Conservation (phyloP, 2,888 invertebrate species). For the Fragum whitleyi region DNA sequence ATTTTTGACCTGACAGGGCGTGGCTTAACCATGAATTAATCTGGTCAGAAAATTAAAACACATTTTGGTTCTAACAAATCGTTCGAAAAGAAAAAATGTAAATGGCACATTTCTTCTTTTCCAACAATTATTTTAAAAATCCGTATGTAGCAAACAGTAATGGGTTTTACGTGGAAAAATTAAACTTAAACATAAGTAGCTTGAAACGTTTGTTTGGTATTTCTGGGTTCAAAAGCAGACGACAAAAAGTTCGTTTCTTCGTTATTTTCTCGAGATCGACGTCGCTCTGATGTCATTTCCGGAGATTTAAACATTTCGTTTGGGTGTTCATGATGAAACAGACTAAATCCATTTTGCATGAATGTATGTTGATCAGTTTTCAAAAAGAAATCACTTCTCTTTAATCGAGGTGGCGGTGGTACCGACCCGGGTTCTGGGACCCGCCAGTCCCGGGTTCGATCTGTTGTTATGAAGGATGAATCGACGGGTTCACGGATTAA, state of each 20-base stretch:
- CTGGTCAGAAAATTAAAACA: too few species aligned
- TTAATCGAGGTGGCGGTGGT: conserved; percentile 38
- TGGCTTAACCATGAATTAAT: too few species aligned
- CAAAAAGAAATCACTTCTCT: conserved; percentile 53
- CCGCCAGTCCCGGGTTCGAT: conserved; percentile 37
- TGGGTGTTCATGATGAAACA: conserved; percentile 6
- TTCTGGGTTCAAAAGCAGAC: conserved; percentile 43
- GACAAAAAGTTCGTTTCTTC: conserved; percentile 8
- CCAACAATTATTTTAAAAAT: too few species aligned
- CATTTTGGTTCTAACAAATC: too few species aligned
- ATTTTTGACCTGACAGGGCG: too few species aligned
- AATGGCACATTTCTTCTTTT: too few species aligned
- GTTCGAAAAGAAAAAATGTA: too few species aligned
- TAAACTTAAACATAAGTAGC: conserved; percentile 62
- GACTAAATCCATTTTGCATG: conserved; percentile 31
- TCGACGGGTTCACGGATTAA: conserved; percentile 44
- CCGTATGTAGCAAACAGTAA: too few species aligned
- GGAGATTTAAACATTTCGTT: not conserved
- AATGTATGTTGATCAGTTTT: conserved; percentile 28
- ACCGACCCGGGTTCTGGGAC: conserved; percentile 35
- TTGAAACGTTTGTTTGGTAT: conserved; percentile 44
- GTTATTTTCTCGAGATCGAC: conserved; percentile 4
- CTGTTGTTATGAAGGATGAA: conserved; percentile 27
- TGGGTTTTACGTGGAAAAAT: too few species aligned
- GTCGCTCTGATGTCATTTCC: not conserved